A percentile compares a stretch with the other conserved stretches of the same genome.
Evolutionary conservation across 2,888 invertebrate genomes (phyloP).

Genomic region (Phengaris arion): DNA sequence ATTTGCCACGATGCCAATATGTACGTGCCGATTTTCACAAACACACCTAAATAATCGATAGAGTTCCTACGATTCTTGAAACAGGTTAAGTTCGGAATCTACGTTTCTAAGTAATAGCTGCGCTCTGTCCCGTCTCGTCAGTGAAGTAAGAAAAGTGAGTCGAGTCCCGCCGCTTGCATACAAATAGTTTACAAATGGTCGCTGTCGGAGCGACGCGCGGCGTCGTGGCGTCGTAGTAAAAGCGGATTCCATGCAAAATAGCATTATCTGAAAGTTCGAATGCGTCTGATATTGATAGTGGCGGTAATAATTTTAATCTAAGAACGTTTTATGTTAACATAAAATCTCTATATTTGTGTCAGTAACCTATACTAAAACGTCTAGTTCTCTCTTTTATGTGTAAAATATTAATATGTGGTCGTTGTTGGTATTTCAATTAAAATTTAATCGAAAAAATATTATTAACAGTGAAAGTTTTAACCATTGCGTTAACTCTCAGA

Average conservation of each 20-base stretch:
- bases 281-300: slow-evolving; percentile 22
- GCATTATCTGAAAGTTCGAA: slow-evolving; percentile 12
- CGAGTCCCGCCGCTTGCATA: slow-evolving; percentile 69
- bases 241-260: slow-evolving; percentile 32
- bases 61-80: slow-evolving; percentile 9
- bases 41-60: neutral
- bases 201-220: slow-evolving; percentile 46
- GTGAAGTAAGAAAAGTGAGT: slow-evolving; percentile 75
- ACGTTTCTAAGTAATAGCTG: slow-evolving; percentile 32
- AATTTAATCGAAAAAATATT: too few relatives aligned
- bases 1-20: too few relatives aligned
- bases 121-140: slow-evolving; percentile 56
- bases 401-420: too few relatives aligned
- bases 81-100: slow-evolving; percentile 56
- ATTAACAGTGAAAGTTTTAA: too few relatives aligned
- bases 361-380: neutral
- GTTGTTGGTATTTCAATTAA: too few relatives aligned
- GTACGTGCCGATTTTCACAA: neutral
- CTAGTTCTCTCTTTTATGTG: too few relatives aligned
- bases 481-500: too few relatives aligned
- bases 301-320: slow-evolving; percentile 27
- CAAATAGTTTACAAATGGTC: slow-evolving; percentile 80
- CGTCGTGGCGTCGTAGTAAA: slow-evolving; percentile 45
- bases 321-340: slow-evolving; percentile 17
- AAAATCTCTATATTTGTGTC: neutral